Conservation (phyloP, 2,797 vertebrate species). For the Coregonus ussuriensis region DNA sequence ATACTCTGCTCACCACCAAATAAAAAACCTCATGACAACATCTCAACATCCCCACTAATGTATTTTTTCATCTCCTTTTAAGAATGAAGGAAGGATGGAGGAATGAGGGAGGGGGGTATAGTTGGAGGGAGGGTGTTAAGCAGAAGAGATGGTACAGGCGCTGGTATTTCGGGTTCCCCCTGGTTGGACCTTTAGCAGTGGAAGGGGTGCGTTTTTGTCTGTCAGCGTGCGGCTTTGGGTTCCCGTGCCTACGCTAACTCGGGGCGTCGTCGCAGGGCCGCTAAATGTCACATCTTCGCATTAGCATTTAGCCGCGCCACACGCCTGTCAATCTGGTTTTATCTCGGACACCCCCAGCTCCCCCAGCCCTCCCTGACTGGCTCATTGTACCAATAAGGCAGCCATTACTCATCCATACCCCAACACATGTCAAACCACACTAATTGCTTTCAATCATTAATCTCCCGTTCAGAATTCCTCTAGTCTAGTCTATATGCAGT, state of each 20-base stretch:
- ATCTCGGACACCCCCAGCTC: conserved; percentile 72
- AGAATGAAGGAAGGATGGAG: conserved; percentile 37
- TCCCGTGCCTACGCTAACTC: conserved; percentile 65
- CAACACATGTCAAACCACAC: conserved; percentile 64
- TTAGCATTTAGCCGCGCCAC: conserved; percentile 79
- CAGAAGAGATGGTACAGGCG: not conserved
- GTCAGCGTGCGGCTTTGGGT: conserved; percentile 58
- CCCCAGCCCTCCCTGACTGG: conserved; percentile 42
- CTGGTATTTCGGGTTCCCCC: conserved; percentile 53
- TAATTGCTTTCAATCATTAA: conserved; percentile 76
- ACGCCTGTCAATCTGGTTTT: conserved; percentile 77
- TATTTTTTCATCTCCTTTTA: conserved; percentile 38
- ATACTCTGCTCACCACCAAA: conserved; percentile 57
- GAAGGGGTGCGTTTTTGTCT: conserved; percentile 30
- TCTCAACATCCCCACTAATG: conserved; percentile 33
- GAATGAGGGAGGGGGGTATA: not conserved
- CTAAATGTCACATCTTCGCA: conserved; percentile 78
- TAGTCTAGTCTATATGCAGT: not conserved
- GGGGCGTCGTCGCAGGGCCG: conserved; percentile 40
- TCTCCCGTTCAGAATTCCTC: conserved; percentile 53
- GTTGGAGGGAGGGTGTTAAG: not conserved
- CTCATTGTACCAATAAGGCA: conserved; percentile 74
- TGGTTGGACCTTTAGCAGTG: conserved; percentile 12
- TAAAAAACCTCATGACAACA: conserved; percentile 59
- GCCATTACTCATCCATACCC: conserved; percentile 78